These are phyloP conservation scores for Gortyna flavago DNA, from an alignment of 2,888 invertebrate species.

Conservation along the genomic window DNA sequence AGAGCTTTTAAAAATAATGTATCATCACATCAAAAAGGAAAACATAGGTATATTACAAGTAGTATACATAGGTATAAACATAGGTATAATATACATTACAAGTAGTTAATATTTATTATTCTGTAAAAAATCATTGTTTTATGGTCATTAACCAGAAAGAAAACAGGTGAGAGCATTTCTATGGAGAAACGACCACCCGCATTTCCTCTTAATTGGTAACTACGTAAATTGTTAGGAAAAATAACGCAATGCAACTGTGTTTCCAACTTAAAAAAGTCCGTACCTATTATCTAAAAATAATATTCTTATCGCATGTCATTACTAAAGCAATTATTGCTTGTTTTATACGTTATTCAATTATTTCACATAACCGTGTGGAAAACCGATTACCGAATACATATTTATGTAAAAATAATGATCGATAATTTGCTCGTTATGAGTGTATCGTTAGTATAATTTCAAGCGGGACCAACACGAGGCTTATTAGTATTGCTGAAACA, in stretches of 20 bases:
- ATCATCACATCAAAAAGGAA: too few relatives aligned
- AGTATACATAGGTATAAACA: too few relatives aligned
- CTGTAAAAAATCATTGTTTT: too few relatives aligned
- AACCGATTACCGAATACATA: conserved; percentile 58
- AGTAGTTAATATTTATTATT: too few relatives aligned
- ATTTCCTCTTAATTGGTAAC: not conserved
- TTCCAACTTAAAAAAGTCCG: conserved; percentile 18
- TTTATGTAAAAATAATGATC: conserved; percentile 61
- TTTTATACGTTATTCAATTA: conserved; percentile 59
- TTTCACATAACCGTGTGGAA: conserved; percentile 48
- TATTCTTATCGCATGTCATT: conserved; percentile 53
- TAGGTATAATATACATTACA: too few relatives aligned
- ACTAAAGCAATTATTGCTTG: conserved; percentile 53
- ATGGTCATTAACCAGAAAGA: too few relatives aligned
- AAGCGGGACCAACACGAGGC: conserved; percentile 60
- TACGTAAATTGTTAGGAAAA: not conserved
- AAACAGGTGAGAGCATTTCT: too few relatives aligned
- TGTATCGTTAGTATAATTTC: conserved; percentile 55
- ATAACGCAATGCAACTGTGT: not conserved
- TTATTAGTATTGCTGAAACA: conserved; percentile 48
- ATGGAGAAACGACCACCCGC: too few relatives aligned
- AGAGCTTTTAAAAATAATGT: too few relatives aligned
- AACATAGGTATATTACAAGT: too few relatives aligned
- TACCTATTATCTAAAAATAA: conserved; percentile 42
- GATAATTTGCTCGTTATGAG: conserved; percentile 54